These are phyloP conservation scores for Scelioninae gen. 1 DNA, from an alignment of 2,888 invertebrate genomes.

Conservation along the genomic window DNA sequence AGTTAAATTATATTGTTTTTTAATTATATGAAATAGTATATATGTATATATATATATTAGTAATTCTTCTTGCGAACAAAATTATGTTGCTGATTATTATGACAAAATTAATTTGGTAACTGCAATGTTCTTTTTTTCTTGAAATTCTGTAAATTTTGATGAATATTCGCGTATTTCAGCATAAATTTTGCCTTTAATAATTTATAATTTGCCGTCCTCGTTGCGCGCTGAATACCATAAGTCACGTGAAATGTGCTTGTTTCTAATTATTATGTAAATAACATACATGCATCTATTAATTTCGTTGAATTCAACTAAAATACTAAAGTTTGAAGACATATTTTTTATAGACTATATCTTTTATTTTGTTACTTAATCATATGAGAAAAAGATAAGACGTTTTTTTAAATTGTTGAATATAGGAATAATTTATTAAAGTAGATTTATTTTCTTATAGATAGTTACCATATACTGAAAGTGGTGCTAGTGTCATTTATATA, in stretches of 20 bases:
- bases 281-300: constrained; percentile 46
- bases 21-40: no score
- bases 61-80: background rate
- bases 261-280: constrained; percentile 54
- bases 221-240: constrained; percentile 31
- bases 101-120: constrained; percentile 29
- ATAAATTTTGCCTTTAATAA: constrained; percentile 40
- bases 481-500: no score
- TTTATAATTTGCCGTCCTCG: constrained; percentile 52
- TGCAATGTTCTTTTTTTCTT: constrained; percentile 9
- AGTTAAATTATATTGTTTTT: no score
- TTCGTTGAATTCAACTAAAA: constrained; percentile 25
- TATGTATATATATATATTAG: no score
- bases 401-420: no score
- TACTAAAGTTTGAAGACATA: background rate
- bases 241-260: constrained; percentile 44
- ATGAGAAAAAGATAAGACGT: no score
- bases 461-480: no score
- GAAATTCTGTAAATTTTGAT: constrained; percentile 39
- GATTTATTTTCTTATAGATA: no score
- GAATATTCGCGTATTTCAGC: constrained; percentile 28
- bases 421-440: no score
- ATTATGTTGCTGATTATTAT: background rate
- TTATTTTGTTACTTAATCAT: no score
- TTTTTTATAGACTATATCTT: background rate